A percentile compares a stretch with the other conserved stretches of the same genome.
Conservation (phyloP, 2,113 vertebrate genomes). For the Synodontis membranacea region DNA sequence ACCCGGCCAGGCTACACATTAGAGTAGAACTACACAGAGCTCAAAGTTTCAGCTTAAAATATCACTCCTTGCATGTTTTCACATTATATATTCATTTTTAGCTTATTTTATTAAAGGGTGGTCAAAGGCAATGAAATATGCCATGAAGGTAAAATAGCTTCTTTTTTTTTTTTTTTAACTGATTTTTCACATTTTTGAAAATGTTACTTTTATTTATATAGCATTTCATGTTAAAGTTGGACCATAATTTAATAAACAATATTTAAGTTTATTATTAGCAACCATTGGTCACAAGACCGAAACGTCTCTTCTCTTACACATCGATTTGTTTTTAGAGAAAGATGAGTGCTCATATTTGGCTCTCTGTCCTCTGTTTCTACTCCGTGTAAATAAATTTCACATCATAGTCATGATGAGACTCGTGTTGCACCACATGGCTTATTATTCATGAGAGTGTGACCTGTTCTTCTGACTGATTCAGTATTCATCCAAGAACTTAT, state of each 20-base stretch:
- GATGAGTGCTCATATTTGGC: background rate
- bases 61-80: background rate
- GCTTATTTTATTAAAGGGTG: background rate
- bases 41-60: background rate
- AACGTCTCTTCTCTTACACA: background rate
- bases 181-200: background rate
- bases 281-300: background rate
- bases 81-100: background rate
- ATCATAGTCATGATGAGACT: conserved; percentile 21
- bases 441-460: conserved; percentile 50
- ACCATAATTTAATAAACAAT: background rate
- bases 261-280: background rate
- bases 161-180: background rate
- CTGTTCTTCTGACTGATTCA: conserved; percentile 22
- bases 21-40: background rate
- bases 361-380: background rate
- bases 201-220: background rate
- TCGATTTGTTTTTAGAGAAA: background rate
- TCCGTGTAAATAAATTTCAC: background rate
- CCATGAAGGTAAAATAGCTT: background rate
- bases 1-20: background rate
- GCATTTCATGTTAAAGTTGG: background rate
- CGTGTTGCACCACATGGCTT: conserved; percentile 7
- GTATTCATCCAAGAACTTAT: conserved; percentile 13
- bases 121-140: background rate